A percentile compares a stretch with the other conserved stretches of the same genome.
Conservation (phyloP, 2,113 vertebrate species). For the Halichoerus grypus region DNA sequence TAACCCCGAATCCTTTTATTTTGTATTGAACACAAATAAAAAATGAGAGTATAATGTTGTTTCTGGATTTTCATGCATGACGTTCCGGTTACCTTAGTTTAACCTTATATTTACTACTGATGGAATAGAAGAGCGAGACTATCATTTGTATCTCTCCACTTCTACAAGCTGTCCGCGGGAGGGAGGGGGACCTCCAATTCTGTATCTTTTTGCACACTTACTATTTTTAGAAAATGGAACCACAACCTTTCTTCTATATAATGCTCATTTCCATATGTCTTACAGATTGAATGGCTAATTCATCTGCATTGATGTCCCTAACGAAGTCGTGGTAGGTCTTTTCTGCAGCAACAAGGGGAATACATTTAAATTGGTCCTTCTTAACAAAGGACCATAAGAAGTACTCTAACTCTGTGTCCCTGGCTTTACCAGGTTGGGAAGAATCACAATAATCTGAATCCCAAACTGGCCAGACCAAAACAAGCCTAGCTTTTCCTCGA, state of each 20-base stretch:
- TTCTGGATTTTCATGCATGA: conserved; percentile 8
- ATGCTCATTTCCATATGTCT: background rate
- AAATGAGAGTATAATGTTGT: conserved; percentile 5
- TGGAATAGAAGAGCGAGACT: background rate
- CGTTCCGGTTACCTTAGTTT: conserved; percentile 28
- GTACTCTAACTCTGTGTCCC: background rate
- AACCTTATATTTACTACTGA: background rate
- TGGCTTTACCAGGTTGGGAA: background rate
- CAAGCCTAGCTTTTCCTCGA: background rate
- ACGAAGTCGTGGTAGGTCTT: background rate
- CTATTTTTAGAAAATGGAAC: background rate
- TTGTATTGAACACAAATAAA: conserved; percentile 35
- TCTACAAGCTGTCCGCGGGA: background rate
- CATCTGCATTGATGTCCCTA: background rate
- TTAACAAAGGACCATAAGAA: background rate
- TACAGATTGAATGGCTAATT: background rate
- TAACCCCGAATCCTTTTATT: conserved; percentile 37
- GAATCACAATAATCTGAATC: background rate
- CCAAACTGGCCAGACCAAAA: background rate
- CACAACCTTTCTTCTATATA: background rate
- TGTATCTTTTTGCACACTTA: background rate
- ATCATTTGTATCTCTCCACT: background rate
- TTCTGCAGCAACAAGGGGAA: background rate
- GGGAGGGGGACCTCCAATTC: background rate
- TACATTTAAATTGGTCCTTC: background rate